These are phyloP conservation scores for Phlogophora meticulosa DNA, from an alignment of 2,888 invertebrate genomes.

Conservation along the genomic window DNA sequence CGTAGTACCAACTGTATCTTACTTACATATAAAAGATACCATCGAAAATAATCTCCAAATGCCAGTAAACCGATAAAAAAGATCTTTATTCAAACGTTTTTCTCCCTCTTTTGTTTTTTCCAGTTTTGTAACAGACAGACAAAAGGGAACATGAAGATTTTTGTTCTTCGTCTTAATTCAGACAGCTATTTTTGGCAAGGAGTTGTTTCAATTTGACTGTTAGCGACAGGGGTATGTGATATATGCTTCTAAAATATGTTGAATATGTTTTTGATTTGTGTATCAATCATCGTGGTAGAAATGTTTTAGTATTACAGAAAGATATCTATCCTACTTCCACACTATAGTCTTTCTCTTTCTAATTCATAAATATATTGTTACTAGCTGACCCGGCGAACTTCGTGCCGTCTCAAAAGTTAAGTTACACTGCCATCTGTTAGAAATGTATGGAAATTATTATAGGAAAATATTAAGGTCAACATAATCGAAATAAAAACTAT, in stretches of 20 bases:
- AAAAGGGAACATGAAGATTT: slow-evolving; percentile 2
- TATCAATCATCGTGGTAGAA: slow-evolving; percentile 18
- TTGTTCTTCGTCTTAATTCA: slow-evolving; percentile 19
- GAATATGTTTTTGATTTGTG: slow-evolving; percentile 12
- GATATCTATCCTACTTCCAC: too few species aligned
- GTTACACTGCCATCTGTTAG: too few species aligned
- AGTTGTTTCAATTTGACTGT: slow-evolving; percentile 12
- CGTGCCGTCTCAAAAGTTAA: too few species aligned
- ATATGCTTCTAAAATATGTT: slow-evolving; percentile 8
- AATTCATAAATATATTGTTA: too few species aligned
- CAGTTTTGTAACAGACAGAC: slow-evolving; percentile 7
- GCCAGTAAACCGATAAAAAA: slow-evolving; percentile 15
- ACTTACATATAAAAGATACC: not conserved
- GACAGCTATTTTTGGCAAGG: slow-evolving; percentile 20
- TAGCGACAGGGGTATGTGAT: slow-evolving; percentile 25
- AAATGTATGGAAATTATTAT: too few species aligned
- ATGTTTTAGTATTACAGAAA: slow-evolving; percentile 10
- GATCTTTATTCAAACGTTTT: slow-evolving; percentile 7
- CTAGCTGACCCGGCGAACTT: too few species aligned
- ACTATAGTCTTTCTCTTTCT: too few species aligned
- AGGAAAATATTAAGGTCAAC: too few species aligned
- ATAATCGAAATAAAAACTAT: too few species aligned
- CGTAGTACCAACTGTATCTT: too few species aligned
- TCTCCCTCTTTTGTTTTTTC: slow-evolving; percentile 11
- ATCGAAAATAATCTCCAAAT: slow-evolving; percentile 15